Base-by-base conservation (phyloP, 1,140 invertebrate genomes). In the Littorina saxatilis region DNA sequence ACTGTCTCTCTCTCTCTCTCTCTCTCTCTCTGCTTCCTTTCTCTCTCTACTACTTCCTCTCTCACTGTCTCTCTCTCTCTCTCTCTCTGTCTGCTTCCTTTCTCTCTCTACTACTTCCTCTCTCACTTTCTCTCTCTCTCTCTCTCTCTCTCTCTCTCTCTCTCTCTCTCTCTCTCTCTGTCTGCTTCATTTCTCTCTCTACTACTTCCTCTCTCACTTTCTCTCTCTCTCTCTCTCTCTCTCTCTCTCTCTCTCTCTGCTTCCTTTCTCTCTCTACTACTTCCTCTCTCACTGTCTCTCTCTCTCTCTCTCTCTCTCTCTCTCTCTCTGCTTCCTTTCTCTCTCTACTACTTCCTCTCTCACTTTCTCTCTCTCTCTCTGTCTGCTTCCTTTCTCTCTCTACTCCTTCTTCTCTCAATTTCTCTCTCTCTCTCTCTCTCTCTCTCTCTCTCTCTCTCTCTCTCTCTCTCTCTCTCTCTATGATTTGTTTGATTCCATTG, bases 321-420 rank as follows among this genome's bases (percentile, higher is more conserved):
- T 43, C 39, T 72, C 29, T 27, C 29, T 11, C 35, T 5, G 27
- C 27, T 58, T 55, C 32, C 32, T 78, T 47, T 76, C 47, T 50
- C 32, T 76, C 47, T 76, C 43, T 76, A 27, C 50, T 47, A 47
- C 74, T 76, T 47, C 32, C 47, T 76, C 74, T 76, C n/a, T n/a
- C n/a, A n/a, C n/a, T n/a, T n/a, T n/a, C n/a, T n/a, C n/a, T n/a
- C n/a, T n/a, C n/a, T n/a, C n/a, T n/a, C n/a, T n/a, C n/a, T n/a
- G n/a, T n/a, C n/a, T n/a, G n/a, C n/a, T n/a, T n/a, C n/a, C n/a
- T 68, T 43, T 76, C 47, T 76, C 74, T 76, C 32, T 76, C 74
- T 76, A n/a, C n/a, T n/a, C n/a, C n/a, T n/a, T n/a, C n/a, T n/a
- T n/a, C n/a, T n/a, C n/a, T n/a, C n/a, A n/a, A n/a, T n/a, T n/a